Evolutionary conservation across 2,888 invertebrate genomes (phyloP).

Genomic region (Diarsia mendica): DNA sequence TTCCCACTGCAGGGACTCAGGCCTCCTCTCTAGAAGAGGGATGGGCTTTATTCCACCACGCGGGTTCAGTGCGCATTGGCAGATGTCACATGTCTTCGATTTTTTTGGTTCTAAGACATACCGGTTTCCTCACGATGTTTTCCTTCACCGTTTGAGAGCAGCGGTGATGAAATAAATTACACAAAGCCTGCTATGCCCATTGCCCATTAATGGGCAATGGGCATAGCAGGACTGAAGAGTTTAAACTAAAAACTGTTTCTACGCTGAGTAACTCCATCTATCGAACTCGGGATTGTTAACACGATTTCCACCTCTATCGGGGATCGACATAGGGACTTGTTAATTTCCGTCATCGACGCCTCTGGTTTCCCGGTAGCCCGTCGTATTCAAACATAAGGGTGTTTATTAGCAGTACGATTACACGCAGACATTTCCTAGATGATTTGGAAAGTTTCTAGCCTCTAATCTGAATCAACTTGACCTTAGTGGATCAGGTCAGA

Average conservation of each 20-base stretch:
- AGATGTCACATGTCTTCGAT: too few relatives aligned
- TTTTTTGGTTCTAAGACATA: too few relatives aligned
- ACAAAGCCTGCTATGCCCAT: too few relatives aligned
- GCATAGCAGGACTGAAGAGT: not conserved
- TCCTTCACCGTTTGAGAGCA: too few relatives aligned
- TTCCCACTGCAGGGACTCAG: too few relatives aligned
- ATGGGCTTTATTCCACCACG: too few relatives aligned
- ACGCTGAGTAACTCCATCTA: not conserved
- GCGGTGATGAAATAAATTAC: too few relatives aligned
- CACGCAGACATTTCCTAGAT: not conserved
- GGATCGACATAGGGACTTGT: not conserved
- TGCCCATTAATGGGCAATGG: not conserved
- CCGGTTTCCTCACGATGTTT: too few relatives aligned
- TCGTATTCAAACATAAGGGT: not conserved
- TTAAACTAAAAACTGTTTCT: not conserved
- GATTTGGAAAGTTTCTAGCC: constrained; percentile 23
- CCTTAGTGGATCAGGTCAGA: constrained; percentile 5
- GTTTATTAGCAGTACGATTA: not conserved
- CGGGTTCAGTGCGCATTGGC: too few relatives aligned
- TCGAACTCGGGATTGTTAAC: not conserved
- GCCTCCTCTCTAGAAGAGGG: too few relatives aligned
- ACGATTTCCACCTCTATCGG: not conserved
- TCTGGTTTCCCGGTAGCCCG: not conserved
- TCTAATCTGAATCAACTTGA: constrained; percentile 28
- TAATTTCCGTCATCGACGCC: constrained; percentile 9